These are phyloP conservation scores for Dryocosmus kuriphilus DNA, from an alignment of 2,888 invertebrate species.

Conservation along the genomic window DNA sequence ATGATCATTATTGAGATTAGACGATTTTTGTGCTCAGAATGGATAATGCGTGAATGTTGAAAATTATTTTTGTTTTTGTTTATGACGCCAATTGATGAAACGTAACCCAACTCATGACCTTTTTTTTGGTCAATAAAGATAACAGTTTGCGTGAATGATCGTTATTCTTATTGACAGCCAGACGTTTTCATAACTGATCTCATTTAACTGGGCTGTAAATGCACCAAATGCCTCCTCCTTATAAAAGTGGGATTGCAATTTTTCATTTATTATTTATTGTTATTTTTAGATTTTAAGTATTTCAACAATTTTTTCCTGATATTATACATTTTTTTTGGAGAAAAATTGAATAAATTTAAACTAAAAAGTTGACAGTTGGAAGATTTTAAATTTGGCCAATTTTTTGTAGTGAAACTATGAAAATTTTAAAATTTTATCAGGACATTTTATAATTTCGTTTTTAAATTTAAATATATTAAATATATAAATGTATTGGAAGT, in stretches of 20 bases:
- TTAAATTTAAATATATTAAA: too few relatives aligned
- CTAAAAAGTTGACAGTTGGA: too few relatives aligned
- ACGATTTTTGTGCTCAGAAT: too few relatives aligned
- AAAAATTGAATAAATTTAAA: too few relatives aligned
- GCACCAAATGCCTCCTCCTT: background rate
- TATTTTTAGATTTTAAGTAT: background rate
- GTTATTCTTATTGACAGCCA: background rate
- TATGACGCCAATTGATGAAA: background rate
- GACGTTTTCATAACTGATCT: background rate
- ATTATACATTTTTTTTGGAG: too few relatives aligned
- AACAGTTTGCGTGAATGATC: background rate
- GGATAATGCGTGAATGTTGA: too few relatives aligned
- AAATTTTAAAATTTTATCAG: too few relatives aligned
- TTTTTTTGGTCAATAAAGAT: background rate
- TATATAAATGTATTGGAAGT: too few relatives aligned
- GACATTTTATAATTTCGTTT: too few relatives aligned
- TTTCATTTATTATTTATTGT: background rate
- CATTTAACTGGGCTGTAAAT: background rate
- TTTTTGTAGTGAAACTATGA: too few relatives aligned
- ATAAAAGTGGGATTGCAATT: background rate
- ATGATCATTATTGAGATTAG: background rate
- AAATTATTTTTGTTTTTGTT: background rate
- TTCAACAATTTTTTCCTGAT: background rate
- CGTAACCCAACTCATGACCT: background rate
- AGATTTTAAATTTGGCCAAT: too few relatives aligned